Evolutionary conservation across 2,888 invertebrate genomes (phyloP).

Genomic region (Gibbula magus): DNA sequence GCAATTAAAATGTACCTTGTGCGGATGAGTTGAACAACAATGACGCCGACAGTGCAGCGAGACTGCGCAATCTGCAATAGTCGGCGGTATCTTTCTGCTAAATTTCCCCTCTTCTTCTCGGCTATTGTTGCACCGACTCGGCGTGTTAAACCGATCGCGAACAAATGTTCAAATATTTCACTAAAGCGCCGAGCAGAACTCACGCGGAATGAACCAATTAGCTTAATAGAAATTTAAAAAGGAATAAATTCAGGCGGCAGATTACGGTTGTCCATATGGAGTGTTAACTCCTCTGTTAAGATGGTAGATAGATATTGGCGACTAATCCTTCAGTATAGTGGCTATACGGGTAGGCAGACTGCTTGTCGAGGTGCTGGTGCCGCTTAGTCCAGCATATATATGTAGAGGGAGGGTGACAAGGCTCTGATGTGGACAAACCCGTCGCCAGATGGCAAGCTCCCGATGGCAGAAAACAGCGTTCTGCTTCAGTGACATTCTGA

Average conservation of each 20-base stretch:
- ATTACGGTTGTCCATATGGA: not conserved
- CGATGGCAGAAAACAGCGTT: not conserved
- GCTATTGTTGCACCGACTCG: not conserved
- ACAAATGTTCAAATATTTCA: conserved; percentile 17
- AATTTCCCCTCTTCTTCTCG: not conserved
- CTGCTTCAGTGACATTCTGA: not conserved
- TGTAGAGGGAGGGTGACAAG: not conserved
- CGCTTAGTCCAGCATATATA: too few relatives aligned
- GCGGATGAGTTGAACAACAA: not conserved
- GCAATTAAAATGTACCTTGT: conserved; percentile 19
- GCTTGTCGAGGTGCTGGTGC: too few relatives aligned
- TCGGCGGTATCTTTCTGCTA: not conserved
- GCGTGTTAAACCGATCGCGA: conserved; percentile 18
- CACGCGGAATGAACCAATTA: conserved; percentile 17
- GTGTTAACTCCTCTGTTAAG: not conserved
- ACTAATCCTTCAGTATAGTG: not conserved
- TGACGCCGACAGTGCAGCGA: not conserved
- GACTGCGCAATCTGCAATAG: conserved; percentile 3
- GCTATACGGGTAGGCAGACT: not conserved
- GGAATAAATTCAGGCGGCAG: not conserved
- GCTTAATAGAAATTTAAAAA: conserved; percentile 19
- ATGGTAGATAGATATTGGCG: not conserved
- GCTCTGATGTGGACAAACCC: not conserved
- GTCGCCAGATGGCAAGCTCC: not conserved
- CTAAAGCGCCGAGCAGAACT: conserved; percentile 7